These are phyloP conservation scores for Mesochorus sp. DNA, from an alignment of 2,888 invertebrate genomes.

Conservation along the genomic window DNA sequence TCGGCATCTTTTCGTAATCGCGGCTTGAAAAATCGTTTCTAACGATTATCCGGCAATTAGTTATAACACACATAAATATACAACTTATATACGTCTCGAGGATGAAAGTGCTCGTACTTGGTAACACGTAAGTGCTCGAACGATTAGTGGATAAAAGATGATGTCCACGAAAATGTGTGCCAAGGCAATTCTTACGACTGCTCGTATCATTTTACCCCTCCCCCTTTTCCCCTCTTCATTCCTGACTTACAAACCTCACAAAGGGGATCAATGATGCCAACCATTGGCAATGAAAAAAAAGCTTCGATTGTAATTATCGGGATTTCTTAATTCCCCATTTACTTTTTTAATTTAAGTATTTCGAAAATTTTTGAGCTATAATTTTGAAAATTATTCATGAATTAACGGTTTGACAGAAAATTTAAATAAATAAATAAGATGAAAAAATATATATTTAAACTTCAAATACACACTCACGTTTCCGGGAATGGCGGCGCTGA, in stretches of 20 bases:
- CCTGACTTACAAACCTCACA: constrained; percentile 13
- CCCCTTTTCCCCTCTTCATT: neutral
- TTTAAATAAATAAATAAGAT: too few species aligned
- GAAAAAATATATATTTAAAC: too few species aligned
- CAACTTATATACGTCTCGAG: neutral
- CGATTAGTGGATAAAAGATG: constrained; percentile 52
- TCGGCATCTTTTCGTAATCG: neutral
- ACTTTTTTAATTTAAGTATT: neutral
- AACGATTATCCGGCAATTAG: constrained; percentile 11
- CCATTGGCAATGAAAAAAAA: neutral
- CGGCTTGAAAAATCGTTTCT: constrained; percentile 14
- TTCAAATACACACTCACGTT: constrained; percentile 86
- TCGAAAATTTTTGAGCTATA: neutral
- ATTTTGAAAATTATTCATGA: neutral
- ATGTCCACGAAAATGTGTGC: constrained; percentile 60
- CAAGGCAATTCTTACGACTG: constrained; percentile 51
- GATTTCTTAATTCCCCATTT: neutral
- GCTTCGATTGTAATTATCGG: neutral
- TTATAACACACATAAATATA: neutral
- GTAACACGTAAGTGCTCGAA: constrained; percentile 17
- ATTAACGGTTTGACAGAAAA: too few species aligned
- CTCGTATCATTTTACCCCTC: neutral
- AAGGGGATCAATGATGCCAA: constrained; percentile 40
- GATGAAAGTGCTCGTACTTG: constrained; percentile 18
- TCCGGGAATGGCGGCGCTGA: constrained; percentile 95